phyloP scores from a whole-genome alignment of 2,113 vertebrate species.

The Macrotus californicus region DNA sequence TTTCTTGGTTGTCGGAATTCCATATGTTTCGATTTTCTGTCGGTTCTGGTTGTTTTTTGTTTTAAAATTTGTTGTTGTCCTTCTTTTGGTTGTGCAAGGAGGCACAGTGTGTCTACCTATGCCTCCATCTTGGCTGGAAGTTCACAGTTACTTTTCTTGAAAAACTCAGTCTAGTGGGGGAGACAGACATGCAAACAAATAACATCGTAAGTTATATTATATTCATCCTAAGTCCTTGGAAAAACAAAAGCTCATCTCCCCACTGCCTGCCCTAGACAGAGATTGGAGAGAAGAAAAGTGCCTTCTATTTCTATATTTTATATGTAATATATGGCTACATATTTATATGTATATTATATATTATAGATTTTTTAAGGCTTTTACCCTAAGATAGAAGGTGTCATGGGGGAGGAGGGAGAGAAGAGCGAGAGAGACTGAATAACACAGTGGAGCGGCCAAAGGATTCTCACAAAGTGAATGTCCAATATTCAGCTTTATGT shows the following conservation, averaged over 20 bases:
- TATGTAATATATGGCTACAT: background rate
- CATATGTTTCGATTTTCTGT: no score
- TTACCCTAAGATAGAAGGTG: background rate
- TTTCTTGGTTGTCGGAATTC: no score
- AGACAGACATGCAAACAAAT: conserved; percentile 4
- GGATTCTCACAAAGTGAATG: background rate
- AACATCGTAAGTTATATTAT: background rate
- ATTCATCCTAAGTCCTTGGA: background rate
- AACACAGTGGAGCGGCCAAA: background rate
- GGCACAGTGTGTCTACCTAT: no score
- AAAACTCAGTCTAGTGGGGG: background rate
- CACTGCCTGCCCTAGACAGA: background rate
- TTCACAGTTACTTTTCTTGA: background rate
- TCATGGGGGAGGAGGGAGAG: background rate
- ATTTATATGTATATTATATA: background rate
- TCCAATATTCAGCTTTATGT: background rate
- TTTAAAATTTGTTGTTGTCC: no score
- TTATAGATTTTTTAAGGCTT: background rate
- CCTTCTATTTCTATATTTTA: background rate
- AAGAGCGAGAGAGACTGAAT: background rate
- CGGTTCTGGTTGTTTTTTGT: no score
- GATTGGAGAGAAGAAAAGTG: background rate
- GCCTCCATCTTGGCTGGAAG: no score
- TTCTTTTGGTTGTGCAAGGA: no score
- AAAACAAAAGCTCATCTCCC: background rate